These are phyloP conservation scores for Mythimna loreyi DNA, from an alignment of 2,888 invertebrate species.

Conservation along the genomic window DNA sequence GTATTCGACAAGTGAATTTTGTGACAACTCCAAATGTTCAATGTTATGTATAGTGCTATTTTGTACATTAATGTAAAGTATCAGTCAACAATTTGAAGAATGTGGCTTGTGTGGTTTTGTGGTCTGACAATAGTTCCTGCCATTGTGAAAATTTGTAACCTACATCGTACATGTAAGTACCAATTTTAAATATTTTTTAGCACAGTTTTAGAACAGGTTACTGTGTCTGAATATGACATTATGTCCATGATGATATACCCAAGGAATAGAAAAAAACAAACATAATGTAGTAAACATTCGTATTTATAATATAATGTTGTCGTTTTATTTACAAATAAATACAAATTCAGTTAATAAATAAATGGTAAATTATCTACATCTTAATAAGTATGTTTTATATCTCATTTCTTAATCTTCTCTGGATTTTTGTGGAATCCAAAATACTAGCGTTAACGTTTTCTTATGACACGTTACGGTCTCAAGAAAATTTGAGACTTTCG, in stretches of 20 bases:
- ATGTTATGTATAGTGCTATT: not conserved
- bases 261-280: constrained; percentile 83
- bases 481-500: constrained; percentile 90
- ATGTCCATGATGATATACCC: not conserved
- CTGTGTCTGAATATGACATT: constrained; percentile 18
- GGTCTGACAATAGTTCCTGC: not conserved
- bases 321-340: constrained; percentile 91
- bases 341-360: constrained; percentile 91
- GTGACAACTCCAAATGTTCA: constrained; percentile 2
- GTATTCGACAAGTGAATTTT: constrained; percentile 6
- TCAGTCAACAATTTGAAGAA: not conserved
- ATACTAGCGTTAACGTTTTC: constrained; percentile 90
- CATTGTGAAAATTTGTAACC: not conserved
- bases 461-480: constrained; percentile 90
- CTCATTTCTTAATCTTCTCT: constrained; percentile 90
- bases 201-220: constrained; percentile 14
- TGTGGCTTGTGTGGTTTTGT: constrained; percentile 18
- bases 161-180: constrained; percentile 40
- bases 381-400: constrained; percentile 90
- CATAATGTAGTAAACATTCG: constrained; percentile 90
- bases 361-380: constrained; percentile 91
- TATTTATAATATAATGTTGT: constrained; percentile 91
- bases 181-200: constrained; percentile 28
- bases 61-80: not conserved
- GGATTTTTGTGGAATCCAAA: constrained; percentile 88